These are phyloP conservation scores for Andricus curvator DNA, from an alignment of 2,888 invertebrate species.

Conservation along the genomic window DNA sequence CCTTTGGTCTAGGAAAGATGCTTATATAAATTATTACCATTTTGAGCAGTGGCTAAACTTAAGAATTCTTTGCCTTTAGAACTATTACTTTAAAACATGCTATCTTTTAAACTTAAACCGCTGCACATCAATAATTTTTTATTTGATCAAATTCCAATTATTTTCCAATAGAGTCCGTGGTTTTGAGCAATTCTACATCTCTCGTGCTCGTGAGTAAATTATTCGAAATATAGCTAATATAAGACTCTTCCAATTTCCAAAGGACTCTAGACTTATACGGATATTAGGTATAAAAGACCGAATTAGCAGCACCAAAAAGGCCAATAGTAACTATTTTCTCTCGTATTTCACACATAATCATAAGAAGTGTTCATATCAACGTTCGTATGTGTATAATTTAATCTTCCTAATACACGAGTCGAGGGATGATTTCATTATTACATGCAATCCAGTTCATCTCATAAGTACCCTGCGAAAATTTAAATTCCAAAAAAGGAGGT, in stretches of 20 bases:
- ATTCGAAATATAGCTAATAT: constrained; percentile 21
- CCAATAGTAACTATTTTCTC: neutral
- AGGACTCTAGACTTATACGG: neutral
- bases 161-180: neutral
- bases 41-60: constrained; percentile 1
- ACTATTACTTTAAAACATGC: neutral
- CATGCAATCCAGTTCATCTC: neutral
- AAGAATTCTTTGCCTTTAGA: neutral
- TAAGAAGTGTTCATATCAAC: neutral
- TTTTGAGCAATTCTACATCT: constrained; percentile 22
- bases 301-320: constrained; percentile 8
- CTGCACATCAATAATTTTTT: neutral
- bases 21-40: constrained; percentile 24
- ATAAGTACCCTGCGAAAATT: constrained; percentile 17
- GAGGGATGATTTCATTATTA: neutral
- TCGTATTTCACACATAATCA: neutral
- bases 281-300: constrained; percentile 10
- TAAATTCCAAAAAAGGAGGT: neutral
- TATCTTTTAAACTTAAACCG: neutral
- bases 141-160: neutral
- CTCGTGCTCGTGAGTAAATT: constrained; percentile 25
- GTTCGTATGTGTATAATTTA: neutral
- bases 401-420: neutral
- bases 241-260: neutral
- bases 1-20: neutral